Conservation (phyloP, 2,888 invertebrate genomes). For the Bruchidius siliquastri region DNA sequence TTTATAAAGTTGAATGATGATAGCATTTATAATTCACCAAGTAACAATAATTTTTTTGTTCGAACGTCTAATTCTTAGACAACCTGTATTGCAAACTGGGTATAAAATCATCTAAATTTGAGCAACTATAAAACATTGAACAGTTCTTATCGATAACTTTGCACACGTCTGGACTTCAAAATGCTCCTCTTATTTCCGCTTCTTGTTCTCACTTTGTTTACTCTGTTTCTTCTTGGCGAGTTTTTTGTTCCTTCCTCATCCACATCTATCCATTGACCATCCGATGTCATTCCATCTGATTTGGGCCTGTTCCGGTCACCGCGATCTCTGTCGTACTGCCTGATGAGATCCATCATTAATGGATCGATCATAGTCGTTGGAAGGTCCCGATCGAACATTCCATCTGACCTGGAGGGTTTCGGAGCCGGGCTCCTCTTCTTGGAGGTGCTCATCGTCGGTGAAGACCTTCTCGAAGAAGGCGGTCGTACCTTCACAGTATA, state of each 20-base stretch:
- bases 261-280: not conserved
- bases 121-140: not conserved
- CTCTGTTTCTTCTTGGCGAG: not conserved
- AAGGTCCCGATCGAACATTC: not conserved
- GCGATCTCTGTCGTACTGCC: not conserved
- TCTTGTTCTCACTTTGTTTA: not conserved
- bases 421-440: not conserved
- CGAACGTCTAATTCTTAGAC: not conserved
- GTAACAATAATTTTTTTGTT: not conserved
- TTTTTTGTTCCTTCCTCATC: not conserved
- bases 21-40: too few relatives aligned
- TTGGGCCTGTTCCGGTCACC: not conserved
- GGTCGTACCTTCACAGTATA: not conserved
- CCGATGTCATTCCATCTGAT: not conserved
- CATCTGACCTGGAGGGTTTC: not conserved
- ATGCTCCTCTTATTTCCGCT: not conserved
- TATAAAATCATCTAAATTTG: not conserved
- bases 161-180: not conserved
- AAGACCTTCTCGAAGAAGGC: not conserved
- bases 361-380: not conserved
- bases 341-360: not conserved
- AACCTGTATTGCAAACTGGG: not conserved
- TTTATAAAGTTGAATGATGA: too few relatives aligned
- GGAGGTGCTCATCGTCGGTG: not conserved
- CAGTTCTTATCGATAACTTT: not conserved